These are phyloP conservation scores for Axinella damicornis DNA, from an alignment of 37 sponge, comb jelly and placozoan genomes.

Conservation along the genomic window DNA sequence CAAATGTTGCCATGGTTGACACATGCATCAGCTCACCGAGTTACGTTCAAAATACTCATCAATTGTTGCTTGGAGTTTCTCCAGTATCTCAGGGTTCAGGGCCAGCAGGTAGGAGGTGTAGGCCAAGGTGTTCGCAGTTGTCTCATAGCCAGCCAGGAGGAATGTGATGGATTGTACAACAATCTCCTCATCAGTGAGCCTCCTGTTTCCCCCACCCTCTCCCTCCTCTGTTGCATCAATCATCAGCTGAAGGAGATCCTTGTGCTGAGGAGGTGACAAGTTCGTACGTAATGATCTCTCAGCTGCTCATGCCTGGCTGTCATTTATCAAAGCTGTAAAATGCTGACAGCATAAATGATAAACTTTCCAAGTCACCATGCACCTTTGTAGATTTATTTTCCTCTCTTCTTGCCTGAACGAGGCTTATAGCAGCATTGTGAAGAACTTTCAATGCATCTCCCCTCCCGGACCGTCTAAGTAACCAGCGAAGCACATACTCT, in stretches of 20 bases:
- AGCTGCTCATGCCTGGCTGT: too few relatives aligned
- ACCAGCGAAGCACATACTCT: background rate
- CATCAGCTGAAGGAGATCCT: constrained; percentile 76
- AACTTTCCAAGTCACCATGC: too few relatives aligned
- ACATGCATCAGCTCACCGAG: constrained; percentile 29
- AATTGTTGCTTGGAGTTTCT: constrained; percentile 67
- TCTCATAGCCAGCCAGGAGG: constrained; percentile 88
- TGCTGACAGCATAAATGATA: too few relatives aligned
- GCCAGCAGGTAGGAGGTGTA: constrained; percentile 79
- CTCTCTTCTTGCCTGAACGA: background rate
- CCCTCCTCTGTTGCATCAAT: constrained; percentile 61
- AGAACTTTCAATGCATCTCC: background rate
- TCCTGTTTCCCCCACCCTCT: background rate
- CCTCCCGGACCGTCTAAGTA: background rate
- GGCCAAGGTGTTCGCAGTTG: constrained; percentile 71
- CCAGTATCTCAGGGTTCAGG: constrained; percentile 68
- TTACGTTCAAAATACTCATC: constrained; percentile 58
- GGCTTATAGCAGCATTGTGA: background rate
- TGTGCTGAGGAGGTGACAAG: constrained; percentile 21
- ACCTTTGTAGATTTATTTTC: too few relatives aligned
- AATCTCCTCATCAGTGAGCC: constrained; percentile 62
- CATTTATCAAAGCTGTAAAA: too few relatives aligned
- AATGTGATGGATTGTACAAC: constrained; percentile 51
- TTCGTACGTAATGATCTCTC: too few relatives aligned
- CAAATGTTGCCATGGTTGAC: too few relatives aligned